A percentile compares a stretch with the other conserved stretches of the same genome.
Evolutionary conservation across 2,797 vertebrate genomes (phyloP).

Genomic region (Urosaurus nigricauda): DNA sequence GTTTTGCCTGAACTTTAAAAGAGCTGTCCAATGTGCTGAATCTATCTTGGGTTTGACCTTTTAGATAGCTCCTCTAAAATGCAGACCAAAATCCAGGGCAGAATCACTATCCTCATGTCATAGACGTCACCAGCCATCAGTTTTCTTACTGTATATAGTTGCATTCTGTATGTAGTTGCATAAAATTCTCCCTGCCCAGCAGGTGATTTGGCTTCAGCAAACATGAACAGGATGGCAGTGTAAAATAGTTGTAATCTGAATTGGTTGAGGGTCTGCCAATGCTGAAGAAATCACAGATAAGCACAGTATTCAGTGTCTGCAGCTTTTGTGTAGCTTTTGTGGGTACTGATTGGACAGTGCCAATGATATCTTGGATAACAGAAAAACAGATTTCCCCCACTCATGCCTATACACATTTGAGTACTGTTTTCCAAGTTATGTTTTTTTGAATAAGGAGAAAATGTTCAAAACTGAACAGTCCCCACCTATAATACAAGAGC

Average conservation of each 20-base stretch:
- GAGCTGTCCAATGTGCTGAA: too few relatives aligned
- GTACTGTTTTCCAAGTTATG: not conserved
- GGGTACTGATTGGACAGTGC: not conserved
- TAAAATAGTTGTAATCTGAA: not conserved
- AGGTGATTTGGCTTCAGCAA: not conserved
- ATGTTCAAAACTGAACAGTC: not conserved
- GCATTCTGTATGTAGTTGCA: too few relatives aligned
- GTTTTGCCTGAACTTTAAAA: too few relatives aligned
- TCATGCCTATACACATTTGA: not conserved
- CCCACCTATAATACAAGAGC: not conserved
- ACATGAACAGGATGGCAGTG: not conserved
- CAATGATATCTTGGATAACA: not conserved
- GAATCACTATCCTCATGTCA: too few relatives aligned
- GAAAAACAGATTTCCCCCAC: not conserved
- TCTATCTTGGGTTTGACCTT: too few relatives aligned
- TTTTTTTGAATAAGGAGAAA: too few relatives aligned
- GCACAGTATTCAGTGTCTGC: not conserved
- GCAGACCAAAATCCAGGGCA: too few relatives aligned
- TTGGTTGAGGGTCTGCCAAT: not conserved
- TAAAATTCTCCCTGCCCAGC: not conserved
- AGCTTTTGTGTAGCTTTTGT: not conserved
- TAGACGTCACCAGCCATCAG: too few relatives aligned
- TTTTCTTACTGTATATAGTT: too few relatives aligned
- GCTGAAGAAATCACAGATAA: not conserved
- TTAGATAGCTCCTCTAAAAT: too few relatives aligned